A percentile compares a stretch with the other conserved stretches of the same genome.
Evolutionary conservation across 2,113 vertebrate genomes (phyloP).

Genomic region (Osmerus eperlanus): DNA sequence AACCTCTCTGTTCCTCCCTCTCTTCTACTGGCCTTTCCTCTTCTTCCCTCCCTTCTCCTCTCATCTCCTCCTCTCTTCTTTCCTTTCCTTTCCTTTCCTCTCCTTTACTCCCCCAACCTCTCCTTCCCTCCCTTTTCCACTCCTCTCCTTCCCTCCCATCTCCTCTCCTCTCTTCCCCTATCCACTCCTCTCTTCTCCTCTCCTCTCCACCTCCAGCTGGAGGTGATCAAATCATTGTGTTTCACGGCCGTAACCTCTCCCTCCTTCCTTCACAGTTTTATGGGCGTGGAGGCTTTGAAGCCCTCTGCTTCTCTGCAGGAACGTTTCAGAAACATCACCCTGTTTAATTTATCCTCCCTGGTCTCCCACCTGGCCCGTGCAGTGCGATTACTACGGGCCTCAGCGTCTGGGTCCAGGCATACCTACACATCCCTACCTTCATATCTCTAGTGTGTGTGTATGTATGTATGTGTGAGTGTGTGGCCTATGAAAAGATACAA

Average conservation of each 20-base stretch:
- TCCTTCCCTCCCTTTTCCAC: too few species aligned
- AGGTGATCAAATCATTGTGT: conserved; percentile 57
- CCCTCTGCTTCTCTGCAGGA: conserved; percentile 50
- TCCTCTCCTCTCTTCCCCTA: too few species aligned
- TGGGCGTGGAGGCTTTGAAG: conserved; percentile 57
- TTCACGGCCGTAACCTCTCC: conserved; percentile 57
- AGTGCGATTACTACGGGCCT: conserved; percentile 39
- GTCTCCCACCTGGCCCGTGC: conserved; percentile 47
- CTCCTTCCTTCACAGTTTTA: conserved; percentile 67
- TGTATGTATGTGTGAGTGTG: conserved; percentile 27
- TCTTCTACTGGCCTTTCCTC: too few species aligned
- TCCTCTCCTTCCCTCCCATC: too few species aligned
- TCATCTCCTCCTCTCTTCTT: too few species aligned
- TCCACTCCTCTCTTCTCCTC: too few species aligned
- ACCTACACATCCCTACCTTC: conserved; percentile 17
- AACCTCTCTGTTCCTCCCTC: too few species aligned
- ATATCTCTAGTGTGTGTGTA: conserved; percentile 30
- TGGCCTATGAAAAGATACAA: conserved; percentile 5
- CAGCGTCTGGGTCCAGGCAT: conserved; percentile 1
- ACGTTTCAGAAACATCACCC: conserved; percentile 58
- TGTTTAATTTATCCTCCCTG: conserved; percentile 65
- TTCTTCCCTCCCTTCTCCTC: too few species aligned
- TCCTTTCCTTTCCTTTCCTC: too few species aligned
- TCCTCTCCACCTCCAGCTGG: conserved; percentile 56
- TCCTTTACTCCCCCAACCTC: too few species aligned